These are phyloP conservation scores for Lymantria monacha DNA, from an alignment of 2,888 invertebrate genomes.

Conservation along the genomic window DNA sequence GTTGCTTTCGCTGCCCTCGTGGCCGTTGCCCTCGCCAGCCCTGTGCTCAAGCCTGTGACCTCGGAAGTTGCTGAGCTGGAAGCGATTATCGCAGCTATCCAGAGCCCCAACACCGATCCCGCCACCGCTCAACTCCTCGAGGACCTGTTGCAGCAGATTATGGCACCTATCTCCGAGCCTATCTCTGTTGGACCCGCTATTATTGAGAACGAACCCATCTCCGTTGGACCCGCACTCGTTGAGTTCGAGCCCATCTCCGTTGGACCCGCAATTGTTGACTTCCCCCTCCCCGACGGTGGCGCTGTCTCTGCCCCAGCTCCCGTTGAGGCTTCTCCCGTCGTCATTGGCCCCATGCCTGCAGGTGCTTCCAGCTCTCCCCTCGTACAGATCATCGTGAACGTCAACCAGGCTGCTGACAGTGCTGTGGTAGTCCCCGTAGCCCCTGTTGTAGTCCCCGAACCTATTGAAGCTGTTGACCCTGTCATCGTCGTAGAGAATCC, in stretches of 20 bases:
- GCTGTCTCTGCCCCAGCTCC: conserved; percentile 15
- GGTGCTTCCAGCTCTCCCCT: conserved; percentile 19
- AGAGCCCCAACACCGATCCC: conserved; percentile 55
- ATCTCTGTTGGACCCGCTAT: conserved; percentile 3
- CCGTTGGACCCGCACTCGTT: conserved; percentile 31
- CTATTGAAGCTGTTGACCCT: conserved; percentile 14
- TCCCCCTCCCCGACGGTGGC: conserved; percentile 22
- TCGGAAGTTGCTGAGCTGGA: conserved; percentile 36
- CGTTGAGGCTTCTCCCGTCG: conserved; percentile 2
- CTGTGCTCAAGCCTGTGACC: conserved; percentile 28
- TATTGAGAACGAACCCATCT: conserved; percentile 17
- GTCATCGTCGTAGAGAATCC: conserved; percentile 25
- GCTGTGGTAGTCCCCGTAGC: conserved; percentile 13
- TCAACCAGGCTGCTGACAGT: conserved; percentile 14
- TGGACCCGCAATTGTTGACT: conserved; percentile 33
- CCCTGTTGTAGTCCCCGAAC: conserved; percentile 15
- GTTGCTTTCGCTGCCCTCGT: conserved; percentile 49
- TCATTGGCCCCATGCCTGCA: conserved; percentile 8
- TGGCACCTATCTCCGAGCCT: conserved; percentile 5
- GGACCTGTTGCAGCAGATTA: conserved; percentile 18
- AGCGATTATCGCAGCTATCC: conserved; percentile 53
- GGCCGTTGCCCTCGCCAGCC: conserved; percentile 52
- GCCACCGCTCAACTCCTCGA: conserved; percentile 47
- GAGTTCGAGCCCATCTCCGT: conserved; percentile 21
- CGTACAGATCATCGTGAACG: conserved; percentile 38